Evolutionary conservation across 2,888 invertebrate species (phyloP).

Genomic region (Tyria jacobaeae): DNA sequence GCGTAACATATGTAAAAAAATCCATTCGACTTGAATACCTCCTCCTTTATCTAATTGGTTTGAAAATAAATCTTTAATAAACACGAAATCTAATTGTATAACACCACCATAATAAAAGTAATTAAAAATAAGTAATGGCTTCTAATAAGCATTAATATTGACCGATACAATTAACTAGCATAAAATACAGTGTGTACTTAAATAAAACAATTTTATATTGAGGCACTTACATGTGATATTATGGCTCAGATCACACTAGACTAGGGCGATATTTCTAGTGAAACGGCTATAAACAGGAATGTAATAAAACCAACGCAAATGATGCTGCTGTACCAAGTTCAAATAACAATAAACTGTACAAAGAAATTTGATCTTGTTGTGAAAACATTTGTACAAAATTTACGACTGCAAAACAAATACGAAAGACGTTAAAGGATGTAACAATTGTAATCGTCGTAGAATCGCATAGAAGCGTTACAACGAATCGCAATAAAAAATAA

Average conservation of each 20-base stretch:
- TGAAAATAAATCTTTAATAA: too few species aligned
- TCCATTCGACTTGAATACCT: too few species aligned
- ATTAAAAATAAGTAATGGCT: too few species aligned
- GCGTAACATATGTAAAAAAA: too few species aligned
- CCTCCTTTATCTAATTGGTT: too few species aligned
- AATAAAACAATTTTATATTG: not conserved
- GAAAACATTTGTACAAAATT: slow-evolving; percentile 35
- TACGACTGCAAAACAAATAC: slow-evolving; percentile 48
- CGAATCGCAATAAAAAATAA: slow-evolving; percentile 68
- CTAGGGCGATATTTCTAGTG: not conserved
- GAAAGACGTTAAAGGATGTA: slow-evolving; percentile 41
- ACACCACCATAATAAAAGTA: too few species aligned
- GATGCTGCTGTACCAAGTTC: slow-evolving; percentile 14
- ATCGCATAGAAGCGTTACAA: slow-evolving; percentile 56
- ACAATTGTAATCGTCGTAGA: slow-evolving; percentile 61
- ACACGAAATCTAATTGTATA: too few species aligned
- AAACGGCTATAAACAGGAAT: slow-evolving; percentile 6
- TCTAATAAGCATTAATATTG: not conserved
- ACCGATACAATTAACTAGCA: not conserved
- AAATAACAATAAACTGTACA: slow-evolving; percentile 28
- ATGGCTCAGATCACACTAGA: not conserved
- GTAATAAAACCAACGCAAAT: slow-evolving; percentile 32
- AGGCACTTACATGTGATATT: not conserved
- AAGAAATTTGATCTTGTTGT: slow-evolving; percentile 44
- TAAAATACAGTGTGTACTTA: not conserved